These are phyloP conservation scores for Salarias fasciatus DNA, from an alignment of 2,797 vertebrate genomes.

Conservation along the genomic window DNA sequence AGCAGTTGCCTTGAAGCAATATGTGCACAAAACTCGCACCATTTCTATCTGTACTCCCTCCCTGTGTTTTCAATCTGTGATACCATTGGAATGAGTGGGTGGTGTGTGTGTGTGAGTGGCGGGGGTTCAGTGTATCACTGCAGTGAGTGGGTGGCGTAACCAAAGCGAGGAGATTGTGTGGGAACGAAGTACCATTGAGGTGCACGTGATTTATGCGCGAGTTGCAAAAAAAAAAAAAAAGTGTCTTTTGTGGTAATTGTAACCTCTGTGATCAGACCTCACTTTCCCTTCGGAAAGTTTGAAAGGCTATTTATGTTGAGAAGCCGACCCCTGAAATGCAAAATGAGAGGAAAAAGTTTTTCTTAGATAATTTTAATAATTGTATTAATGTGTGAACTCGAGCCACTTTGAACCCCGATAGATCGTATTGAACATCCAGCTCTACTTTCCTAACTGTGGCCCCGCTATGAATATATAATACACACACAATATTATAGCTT, in stretches of 20 bases:
- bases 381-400: no score
- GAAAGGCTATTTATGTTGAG: no score
- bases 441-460: no score
- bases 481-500: no score
- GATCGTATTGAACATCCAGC: no score
- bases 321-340: no score
- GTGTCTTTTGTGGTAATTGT: conserved; percentile 58
- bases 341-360: no score
- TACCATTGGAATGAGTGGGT: conserved; percentile 70
- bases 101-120: conserved; percentile 40
- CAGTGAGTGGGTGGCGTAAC: conserved; percentile 74
- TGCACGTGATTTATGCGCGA: conserved; percentile 58
- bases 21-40: conserved; percentile 46
- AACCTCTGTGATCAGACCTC: conserved; percentile 29
- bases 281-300: conserved; percentile 6
- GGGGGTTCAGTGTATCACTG: conserved; percentile 54
- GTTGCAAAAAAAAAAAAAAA: conserved; percentile 33
- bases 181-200: conserved; percentile 77
- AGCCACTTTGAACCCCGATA: no score
- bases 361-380: no score
- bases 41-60: conserved; percentile 55
- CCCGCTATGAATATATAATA: no score
- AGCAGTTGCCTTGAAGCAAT: conserved; percentile 70
- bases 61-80: conserved; percentile 63
- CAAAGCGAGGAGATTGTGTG: conserved; percentile 75